Base-by-base conservation (phyloP, 2,888 invertebrate genomes). In the Tenthredo livida region DNA sequence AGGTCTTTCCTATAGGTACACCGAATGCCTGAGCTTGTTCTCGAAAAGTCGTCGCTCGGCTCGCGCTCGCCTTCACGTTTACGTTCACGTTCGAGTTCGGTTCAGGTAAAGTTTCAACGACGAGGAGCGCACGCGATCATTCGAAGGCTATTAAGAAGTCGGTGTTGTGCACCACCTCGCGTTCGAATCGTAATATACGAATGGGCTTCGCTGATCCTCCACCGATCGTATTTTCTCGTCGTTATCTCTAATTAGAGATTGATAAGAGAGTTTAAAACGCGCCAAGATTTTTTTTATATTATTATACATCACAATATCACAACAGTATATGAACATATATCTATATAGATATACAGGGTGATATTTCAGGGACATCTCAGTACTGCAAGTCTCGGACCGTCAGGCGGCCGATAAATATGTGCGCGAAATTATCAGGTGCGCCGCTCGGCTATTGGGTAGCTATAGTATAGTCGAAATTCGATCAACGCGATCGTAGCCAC, bases 21-120 rank as follows among this genome's bases (percentile, higher is more conserved):
- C 80, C 80, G 80, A 80, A 80, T 80, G 80, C 61, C 80, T 80
- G 37, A 58, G 80, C 80, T 61, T 80, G 40, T 80, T 80, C 80
- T 80, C 80, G 80, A 80, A 80, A 80, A 61, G 37, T 80, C 40
- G 61, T 61, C 50, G 77, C 33, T 21, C 67, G 15, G 25, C 61
- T 61, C 61, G n/a, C 21, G 17, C 50, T 50, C 50, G 54, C 50
- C 17, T 17, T 50, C 17, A 9, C 50, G 50, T 50, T 40, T 7
- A 5, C n/a, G 1, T 40, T 37, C 7, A 6, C 43, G 12, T 43
- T 43, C 43, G 10, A 15, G 17, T 15, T 25, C 2, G 54, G n/a
- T 54, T 54, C 21, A 21, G 73, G 40, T 43, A 40, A 43, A 73
- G 73, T 21, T 47, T 43, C 73, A 15, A 73, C 73, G 73, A 43